Evolutionary conservation across 2,113 vertebrate genomes (phyloP).

Genomic region (Corythoichthys intestinalis): DNA sequence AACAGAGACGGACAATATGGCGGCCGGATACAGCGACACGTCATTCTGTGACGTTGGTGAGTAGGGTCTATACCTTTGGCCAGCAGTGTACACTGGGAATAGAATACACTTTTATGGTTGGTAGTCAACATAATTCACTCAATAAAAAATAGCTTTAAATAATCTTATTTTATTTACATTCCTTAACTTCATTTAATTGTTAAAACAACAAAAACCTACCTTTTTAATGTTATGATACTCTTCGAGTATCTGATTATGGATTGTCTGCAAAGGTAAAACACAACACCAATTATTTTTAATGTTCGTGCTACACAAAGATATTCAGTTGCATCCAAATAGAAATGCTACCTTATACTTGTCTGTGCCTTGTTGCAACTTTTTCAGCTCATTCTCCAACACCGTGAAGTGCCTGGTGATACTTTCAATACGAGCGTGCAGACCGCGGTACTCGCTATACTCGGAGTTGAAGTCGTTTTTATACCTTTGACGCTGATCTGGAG

Average conservation of each 20-base stretch:
- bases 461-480: slow-evolving; percentile 97
- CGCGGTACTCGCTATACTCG: slow-evolving; percentile 91
- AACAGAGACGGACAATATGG: too few species aligned
- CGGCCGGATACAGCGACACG: too few species aligned
- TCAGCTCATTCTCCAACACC: slow-evolving; percentile 87
- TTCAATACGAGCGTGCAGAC: slow-evolving; percentile 90
- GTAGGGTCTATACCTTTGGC: too few species aligned
- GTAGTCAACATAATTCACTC: background rate
- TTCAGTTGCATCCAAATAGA: background rate
- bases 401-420: slow-evolving; percentile 90
- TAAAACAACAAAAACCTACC: slow-evolving; percentile 57
- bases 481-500: slow-evolving; percentile 90
- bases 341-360: slow-evolving; percentile 88
- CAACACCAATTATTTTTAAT: background rate
- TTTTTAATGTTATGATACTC: slow-evolving; percentile 98
- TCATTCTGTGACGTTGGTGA: too few species aligned
- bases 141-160: background rate
- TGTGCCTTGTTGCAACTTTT: slow-evolving; percentile 87
- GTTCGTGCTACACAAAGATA: background rate
- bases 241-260: slow-evolving; percentile 95
- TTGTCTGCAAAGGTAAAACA: slow-evolving; percentile 72
- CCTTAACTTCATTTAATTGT: background rate
- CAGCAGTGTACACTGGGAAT: too few species aligned
- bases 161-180: background rate
- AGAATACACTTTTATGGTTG: too few species aligned